These are phyloP conservation scores for Lepus europaeus DNA, from an alignment of 2,113 vertebrate genomes.

Conservation along the genomic window DNA sequence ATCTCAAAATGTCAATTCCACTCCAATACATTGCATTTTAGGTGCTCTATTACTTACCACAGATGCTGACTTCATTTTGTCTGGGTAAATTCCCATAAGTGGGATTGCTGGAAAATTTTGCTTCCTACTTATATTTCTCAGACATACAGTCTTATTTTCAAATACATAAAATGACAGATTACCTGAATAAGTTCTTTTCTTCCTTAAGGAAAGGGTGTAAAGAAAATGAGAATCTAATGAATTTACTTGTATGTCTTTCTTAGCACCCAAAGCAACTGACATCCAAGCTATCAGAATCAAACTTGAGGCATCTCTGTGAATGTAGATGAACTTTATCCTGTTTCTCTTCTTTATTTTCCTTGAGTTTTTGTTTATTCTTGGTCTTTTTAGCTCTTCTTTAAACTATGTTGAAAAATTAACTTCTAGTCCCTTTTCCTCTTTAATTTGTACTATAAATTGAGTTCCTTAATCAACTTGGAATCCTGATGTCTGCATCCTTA, in stretches of 20 bases:
- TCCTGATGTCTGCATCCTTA: neutral
- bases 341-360: neutral
- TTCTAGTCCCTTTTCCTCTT: neutral
- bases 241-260: neutral
- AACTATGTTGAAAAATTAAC: neutral
- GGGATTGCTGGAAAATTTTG: neutral
- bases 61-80: no score
- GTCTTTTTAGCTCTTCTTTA: neutral
- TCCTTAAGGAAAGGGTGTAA: neutral
- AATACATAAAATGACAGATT: neutral
- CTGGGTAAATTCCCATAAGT: no score
- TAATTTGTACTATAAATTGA: slow-evolving; percentile 40
- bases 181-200: neutral
- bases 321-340: neutral
- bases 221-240: neutral
- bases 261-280: neutral
- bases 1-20: no score
- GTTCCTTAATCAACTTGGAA: neutral
- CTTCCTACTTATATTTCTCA: neutral
- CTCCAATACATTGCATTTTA: no score
- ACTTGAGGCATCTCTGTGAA: slow-evolving; percentile 5
- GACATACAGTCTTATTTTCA: slow-evolving; percentile 2
- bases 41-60: no score
- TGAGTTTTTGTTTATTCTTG: neutral
- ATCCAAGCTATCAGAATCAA: neutral